Conservation (phyloP, 2,797 vertebrate genomes). For the Hippoglossus hippoglossus region DNA sequence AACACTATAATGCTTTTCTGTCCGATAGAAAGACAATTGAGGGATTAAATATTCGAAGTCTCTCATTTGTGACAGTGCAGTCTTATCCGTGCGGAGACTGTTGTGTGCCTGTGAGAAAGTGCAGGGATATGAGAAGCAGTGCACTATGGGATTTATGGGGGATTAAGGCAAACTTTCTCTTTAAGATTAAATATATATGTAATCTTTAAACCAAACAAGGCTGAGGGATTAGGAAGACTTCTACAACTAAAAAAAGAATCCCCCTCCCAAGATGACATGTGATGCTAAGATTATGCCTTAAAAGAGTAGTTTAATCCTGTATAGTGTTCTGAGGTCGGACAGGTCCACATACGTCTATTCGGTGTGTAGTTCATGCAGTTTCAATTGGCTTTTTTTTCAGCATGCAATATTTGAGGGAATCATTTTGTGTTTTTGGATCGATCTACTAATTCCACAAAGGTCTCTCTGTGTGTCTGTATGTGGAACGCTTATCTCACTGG, state of each 20-base stretch:
- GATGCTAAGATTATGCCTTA: constrained; percentile 56
- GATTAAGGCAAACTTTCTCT: constrained; percentile 74
- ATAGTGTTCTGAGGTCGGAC: background rate
- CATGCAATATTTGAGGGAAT: no score
- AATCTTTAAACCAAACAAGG: constrained; percentile 76
- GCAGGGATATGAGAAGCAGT: constrained; percentile 42
- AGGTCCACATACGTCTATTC: constrained; percentile 9
- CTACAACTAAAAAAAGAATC: constrained; percentile 40
- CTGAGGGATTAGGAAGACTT: constrained; percentile 64
- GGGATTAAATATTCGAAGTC: constrained; percentile 60
- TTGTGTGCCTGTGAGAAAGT: constrained; percentile 53
- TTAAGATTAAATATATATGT: constrained; percentile 75
- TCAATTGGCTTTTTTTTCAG: background rate
- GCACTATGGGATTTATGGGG: constrained; percentile 64
- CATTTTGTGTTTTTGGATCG: background rate
- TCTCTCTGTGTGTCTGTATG: no score
- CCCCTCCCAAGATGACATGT: constrained; percentile 55
- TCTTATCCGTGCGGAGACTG: constrained; percentile 25
- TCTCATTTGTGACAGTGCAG: constrained; percentile 46
- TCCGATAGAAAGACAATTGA: constrained; percentile 43
- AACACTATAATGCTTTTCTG: constrained; percentile 41
- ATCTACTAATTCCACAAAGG: no score
- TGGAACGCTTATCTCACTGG: no score
- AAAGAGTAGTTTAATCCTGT: constrained; percentile 57
- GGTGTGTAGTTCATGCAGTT: no score